Percentiles rank a stretch among this genome's conserved stretches.
phyloP scores from a whole-genome alignment of 2,113 vertebrate genomes.

The Stigmatopora argus region DNA sequence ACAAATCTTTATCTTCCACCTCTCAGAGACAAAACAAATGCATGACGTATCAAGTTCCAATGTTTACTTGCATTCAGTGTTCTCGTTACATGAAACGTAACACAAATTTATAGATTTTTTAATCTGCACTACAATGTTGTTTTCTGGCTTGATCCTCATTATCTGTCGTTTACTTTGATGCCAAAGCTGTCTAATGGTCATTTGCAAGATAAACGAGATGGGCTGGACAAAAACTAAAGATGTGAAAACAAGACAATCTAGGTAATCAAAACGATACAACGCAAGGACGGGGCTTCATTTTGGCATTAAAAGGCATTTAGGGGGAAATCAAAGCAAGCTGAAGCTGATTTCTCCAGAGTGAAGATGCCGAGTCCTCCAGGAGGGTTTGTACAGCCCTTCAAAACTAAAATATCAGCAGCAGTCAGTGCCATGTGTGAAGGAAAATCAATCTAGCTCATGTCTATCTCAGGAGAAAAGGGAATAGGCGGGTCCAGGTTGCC shows the following conservation, averaged over 20 bases:
- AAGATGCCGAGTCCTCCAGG: constrained; percentile 54
- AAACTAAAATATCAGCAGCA: constrained; percentile 70
- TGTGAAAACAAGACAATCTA: constrained; percentile 17
- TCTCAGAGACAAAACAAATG: background rate
- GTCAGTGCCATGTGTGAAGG: constrained; percentile 64
- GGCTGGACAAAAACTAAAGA: background rate
- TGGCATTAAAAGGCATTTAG: constrained; percentile 29
- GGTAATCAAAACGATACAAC: constrained; percentile 16
- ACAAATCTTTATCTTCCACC: background rate
- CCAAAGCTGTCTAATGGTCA: background rate
- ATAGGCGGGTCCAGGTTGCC: constrained; percentile 41
- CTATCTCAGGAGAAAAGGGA: constrained; percentile 45
- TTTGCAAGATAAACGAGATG: background rate
- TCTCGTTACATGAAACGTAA: background rate
- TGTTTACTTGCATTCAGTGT: background rate
- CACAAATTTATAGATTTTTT: background rate
- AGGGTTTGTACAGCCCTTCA: constrained; percentile 56
- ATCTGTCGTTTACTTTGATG: background rate
- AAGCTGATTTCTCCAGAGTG: constrained; percentile 68
- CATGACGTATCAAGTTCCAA: background rate
- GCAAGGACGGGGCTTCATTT: constrained; percentile 16
- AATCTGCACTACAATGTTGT: too few species aligned
- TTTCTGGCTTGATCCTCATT: background rate
- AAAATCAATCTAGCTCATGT: constrained; percentile 75
- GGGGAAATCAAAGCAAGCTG: constrained; percentile 59